phyloP scores from a whole-genome alignment of 2,888 invertebrate genomes.

The Alcis repandata region DNA sequence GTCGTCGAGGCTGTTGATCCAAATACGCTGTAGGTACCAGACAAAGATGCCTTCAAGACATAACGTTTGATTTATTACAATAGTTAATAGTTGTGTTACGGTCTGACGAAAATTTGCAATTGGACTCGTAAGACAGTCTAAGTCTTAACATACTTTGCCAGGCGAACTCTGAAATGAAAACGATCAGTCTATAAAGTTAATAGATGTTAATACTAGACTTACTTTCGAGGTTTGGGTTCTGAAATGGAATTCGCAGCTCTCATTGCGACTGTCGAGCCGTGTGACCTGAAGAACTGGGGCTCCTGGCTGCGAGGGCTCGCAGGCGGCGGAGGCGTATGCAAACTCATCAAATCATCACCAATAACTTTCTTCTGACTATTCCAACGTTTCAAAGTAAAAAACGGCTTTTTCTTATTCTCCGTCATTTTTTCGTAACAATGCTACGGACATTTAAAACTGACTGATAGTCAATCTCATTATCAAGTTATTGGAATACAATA shows the following conservation, averaged over 20 bases:
- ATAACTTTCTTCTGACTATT: conserved; percentile 61
- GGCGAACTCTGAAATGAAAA: conserved; percentile 13
- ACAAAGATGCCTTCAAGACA: conserved; percentile 37
- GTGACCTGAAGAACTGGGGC: conserved; percentile 49
- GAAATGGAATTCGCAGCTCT: conserved; percentile 50
- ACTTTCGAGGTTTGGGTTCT: conserved; percentile 70
- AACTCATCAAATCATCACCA: conserved; percentile 47
- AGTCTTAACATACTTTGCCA: conserved; percentile 23
- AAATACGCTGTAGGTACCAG: conserved; percentile 24
- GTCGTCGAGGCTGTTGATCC: conserved; percentile 30
- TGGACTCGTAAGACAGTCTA: conserved; percentile 15
- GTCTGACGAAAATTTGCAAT: conserved; percentile 27
- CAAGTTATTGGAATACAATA: conserved; percentile 31
- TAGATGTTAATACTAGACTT: conserved; percentile 50
- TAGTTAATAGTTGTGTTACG: conserved; percentile 20
- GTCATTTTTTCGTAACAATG: conserved; percentile 63
- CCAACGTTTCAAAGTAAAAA: conserved; percentile 74
- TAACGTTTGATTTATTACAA: conserved; percentile 33
- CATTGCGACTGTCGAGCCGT: conserved; percentile 43
- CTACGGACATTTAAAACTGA: conserved; percentile 41
- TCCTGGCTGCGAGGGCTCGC: conserved; percentile 30
- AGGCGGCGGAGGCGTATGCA: conserved; percentile 25
- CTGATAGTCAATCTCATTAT: conserved; percentile 49
- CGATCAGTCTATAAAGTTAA: conserved; percentile 45
- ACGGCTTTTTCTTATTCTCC: conserved; percentile 74